Percentiles rank a stretch among this genome's conserved stretches.
Conservation (phyloP, 2,888 invertebrate species). For the Drosophila imparisetae region DNA sequence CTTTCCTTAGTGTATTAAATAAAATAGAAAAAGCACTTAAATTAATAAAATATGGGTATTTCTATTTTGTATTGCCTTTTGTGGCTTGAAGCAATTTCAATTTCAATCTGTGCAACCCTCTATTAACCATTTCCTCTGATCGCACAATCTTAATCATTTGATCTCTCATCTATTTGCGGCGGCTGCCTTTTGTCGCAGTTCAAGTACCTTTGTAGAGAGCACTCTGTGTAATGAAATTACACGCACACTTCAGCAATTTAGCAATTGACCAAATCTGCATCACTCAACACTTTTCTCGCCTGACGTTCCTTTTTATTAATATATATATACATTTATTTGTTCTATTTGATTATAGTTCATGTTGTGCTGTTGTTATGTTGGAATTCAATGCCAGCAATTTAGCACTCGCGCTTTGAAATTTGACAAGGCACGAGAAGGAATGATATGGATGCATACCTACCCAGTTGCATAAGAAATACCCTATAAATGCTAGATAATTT, state of each 20-base stretch:
- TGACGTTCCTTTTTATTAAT: constrained; percentile 9
- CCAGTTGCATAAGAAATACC: constrained; percentile 39
- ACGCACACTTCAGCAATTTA: constrained; percentile 76
- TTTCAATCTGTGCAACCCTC: constrained; percentile 15
- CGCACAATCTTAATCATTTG: constrained; percentile 42
- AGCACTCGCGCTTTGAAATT: constrained; percentile 53
- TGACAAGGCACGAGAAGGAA: constrained; percentile 14
- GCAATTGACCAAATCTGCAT: constrained; percentile 60
- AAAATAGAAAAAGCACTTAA: background rate
- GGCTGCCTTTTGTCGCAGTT: constrained; percentile 41
- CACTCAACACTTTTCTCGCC: constrained; percentile 42
- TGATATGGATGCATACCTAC: constrained; percentile 23
- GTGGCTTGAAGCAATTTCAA: background rate
- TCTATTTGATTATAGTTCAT: constrained; percentile 64
- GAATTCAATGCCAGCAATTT: constrained; percentile 70
- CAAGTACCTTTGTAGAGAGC: constrained; percentile 34
- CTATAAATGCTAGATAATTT: constrained; percentile 31
- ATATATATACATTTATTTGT: constrained; percentile 22
- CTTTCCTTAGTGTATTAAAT: background rate
- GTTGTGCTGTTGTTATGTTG: constrained; percentile 25
- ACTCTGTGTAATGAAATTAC: constrained; percentile 67
- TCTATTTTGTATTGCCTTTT: background rate
- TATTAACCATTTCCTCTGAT: constrained; percentile 43
- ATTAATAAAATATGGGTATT: background rate
- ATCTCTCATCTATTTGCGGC: constrained; percentile 30